A percentile compares a stretch with the other conserved stretches of the same genome.
phyloP scores from a whole-genome alignment of 1,140 invertebrate species.

The Coenobita brevimanus region DNA sequence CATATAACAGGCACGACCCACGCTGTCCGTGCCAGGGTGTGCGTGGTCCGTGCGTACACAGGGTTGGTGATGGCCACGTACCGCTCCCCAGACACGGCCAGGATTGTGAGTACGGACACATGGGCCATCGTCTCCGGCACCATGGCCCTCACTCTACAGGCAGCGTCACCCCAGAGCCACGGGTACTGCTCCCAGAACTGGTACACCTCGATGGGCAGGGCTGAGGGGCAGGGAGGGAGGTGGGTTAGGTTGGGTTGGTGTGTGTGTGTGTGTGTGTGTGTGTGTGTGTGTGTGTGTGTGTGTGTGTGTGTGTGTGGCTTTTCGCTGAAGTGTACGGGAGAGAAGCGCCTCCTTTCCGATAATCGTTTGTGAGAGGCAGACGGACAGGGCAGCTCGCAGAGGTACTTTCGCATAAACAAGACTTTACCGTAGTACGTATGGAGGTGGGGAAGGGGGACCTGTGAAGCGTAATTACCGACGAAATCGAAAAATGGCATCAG shows the following conservation, averaged over 20 bases:
- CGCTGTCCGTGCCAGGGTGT: slow-evolving; percentile 45
- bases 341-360: too few species aligned
- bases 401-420: too few species aligned
- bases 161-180: slow-evolving; percentile 75
- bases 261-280: not conserved
- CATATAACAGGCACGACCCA: slow-evolving; percentile 50
- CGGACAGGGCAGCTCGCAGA: too few species aligned
- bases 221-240: slow-evolving; percentile 6
- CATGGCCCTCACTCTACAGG: slow-evolving; percentile 75
- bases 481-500: too few species aligned
- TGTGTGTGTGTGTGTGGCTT: too few species aligned
- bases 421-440: too few species aligned
- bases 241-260: not conserved
- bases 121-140: slow-evolving; percentile 73
- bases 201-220: slow-evolving; percentile 66
- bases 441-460: too few species aligned
- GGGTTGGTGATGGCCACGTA: slow-evolving; percentile 60
- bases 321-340: too few species aligned
- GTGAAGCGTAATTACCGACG: too few species aligned
- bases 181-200: slow-evolving; percentile 76
- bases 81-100: slow-evolving; percentile 53
- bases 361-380: too few species aligned
- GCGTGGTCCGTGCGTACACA: slow-evolving; percentile 52
- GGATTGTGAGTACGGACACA: slow-evolving; percentile 61
- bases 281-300: not conserved